Percentiles rank a stretch among this genome's conserved stretches.
These are phyloP conservation scores for Pogonomyrmex barbatus DNA, from an alignment of 1,140 invertebrate species.

Conservation along the genomic window DNA sequence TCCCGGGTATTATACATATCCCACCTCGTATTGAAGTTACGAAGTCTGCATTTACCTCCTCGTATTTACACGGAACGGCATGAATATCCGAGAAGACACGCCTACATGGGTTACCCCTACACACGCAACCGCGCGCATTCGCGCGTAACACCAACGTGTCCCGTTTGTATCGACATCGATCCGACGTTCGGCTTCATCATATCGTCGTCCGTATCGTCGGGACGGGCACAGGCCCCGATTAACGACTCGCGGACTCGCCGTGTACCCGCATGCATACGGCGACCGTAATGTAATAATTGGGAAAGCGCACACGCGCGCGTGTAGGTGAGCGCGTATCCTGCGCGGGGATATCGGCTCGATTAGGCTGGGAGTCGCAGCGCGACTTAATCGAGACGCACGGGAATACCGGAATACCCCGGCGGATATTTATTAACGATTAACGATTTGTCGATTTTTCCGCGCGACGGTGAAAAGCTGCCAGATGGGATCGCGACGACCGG, in stretches of 20 bases:
- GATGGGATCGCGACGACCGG: constrained; percentile 19
- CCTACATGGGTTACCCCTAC: constrained; percentile 24
- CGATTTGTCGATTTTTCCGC: constrained; percentile 70
- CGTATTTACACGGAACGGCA: constrained; percentile 56
- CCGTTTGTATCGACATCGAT: constrained; percentile 40
- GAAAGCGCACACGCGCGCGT: background rate
- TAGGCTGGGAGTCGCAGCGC: constrained; percentile 56
- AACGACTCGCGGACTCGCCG: constrained; percentile 26
- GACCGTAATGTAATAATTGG: constrained; percentile 10
- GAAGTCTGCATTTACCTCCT: constrained; percentile 48
- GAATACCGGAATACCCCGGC: background rate
- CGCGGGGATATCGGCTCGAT: constrained; percentile 2
- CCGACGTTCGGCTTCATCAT: background rate
- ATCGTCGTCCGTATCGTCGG: constrained; percentile 11
- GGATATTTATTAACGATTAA: constrained; percentile 77
- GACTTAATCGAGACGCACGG: constrained; percentile 54
- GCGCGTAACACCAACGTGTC: constrained; percentile 42
- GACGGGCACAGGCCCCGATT: constrained; percentile 11
- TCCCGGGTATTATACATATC: constrained; percentile 29
- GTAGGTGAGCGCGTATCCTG: background rate
- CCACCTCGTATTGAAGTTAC: constrained; percentile 43
- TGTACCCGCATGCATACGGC: background rate
- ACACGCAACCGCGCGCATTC: constrained; percentile 40
- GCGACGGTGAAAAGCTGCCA: background rate
- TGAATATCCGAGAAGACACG: constrained; percentile 41